A percentile compares a stretch with the other conserved stretches of the same genome.
Conservation (phyloP, 2,888 invertebrate species). For the Anodontia alba region DNA sequence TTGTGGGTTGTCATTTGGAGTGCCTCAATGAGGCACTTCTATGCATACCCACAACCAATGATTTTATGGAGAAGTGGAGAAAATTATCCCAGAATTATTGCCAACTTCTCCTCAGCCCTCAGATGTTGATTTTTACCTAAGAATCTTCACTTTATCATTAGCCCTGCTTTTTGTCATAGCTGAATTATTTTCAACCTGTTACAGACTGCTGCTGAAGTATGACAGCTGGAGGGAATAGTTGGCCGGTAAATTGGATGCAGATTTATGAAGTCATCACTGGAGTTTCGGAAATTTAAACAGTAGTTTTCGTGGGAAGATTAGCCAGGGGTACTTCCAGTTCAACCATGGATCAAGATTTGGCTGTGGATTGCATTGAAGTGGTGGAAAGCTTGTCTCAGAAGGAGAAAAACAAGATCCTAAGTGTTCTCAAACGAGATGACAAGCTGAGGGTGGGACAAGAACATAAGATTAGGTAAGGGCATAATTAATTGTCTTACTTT, state of each 20-base stretch:
- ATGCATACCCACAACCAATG: too few relatives aligned
- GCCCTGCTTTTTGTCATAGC: neutral
- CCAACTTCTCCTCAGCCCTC: too few relatives aligned
- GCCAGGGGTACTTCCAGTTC: neutral
- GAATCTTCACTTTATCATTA: too few relatives aligned
- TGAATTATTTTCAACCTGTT: constrained; percentile 10
- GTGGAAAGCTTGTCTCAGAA: constrained; percentile 67
- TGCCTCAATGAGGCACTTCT: too few relatives aligned
- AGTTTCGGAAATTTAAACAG: too few relatives aligned
- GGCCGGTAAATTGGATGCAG: too few relatives aligned
- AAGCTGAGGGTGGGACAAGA: constrained; percentile 71
- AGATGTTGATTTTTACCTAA: too few relatives aligned
- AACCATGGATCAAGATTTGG: neutral
- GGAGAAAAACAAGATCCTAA: constrained; percentile 76
- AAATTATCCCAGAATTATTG: too few relatives aligned
- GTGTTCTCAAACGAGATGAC: constrained; percentile 78
- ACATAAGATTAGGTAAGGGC: constrained; percentile 70
- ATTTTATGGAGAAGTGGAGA: too few relatives aligned
- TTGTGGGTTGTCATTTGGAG: too few relatives aligned
- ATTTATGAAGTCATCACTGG: too few relatives aligned
- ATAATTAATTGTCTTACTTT: neutral
- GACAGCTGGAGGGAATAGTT: neutral
- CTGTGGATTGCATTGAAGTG: constrained; percentile 60
- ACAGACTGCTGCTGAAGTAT: neutral
- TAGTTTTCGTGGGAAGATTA: too few relatives aligned